Evolutionary conservation across 2,113 vertebrate species (phyloP).

Genomic region (Delphinapterus leucas): DNA sequence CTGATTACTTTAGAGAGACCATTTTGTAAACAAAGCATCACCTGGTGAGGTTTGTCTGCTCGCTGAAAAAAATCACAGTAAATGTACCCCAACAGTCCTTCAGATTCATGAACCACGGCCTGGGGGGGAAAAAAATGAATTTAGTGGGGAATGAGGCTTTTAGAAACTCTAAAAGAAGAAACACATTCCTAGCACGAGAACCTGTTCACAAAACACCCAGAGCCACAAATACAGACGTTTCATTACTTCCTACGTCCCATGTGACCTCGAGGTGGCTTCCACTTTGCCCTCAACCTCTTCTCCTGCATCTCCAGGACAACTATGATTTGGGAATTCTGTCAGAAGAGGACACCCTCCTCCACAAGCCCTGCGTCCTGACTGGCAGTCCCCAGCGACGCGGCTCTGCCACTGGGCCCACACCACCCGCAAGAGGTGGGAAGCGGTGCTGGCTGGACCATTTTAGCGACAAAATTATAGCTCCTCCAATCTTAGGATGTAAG

Average conservation of each 20-base stretch:
- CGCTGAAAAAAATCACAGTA: constrained; percentile 98
- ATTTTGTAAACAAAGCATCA: constrained; percentile 67
- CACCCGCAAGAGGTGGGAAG: no score
- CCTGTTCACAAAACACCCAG: neutral
- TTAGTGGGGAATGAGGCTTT: neutral
- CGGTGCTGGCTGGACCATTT: neutral
- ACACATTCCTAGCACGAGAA: neutral
- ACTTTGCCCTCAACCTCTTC: neutral
- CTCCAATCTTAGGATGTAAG: neutral
- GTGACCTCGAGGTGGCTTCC: neutral
- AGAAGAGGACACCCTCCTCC: neutral
- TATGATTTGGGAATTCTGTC: neutral
- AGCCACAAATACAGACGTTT: neutral
- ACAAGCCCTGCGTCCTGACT: rapidly evolving
- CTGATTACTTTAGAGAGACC: neutral
- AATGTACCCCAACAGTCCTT: constrained; percentile 95
- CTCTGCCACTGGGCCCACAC: no score
- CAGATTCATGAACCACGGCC: constrained; percentile 96
- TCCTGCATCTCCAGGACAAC: neutral
- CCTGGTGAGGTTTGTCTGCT: constrained; percentile 95
- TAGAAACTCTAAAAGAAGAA: neutral
- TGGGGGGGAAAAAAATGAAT: constrained; percentile 62
- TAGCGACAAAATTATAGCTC: neutral
- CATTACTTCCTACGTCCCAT: neutral
- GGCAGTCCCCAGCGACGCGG: rapidly evolving